These are phyloP conservation scores for Mustela erminea DNA, from an alignment of 2,797 vertebrate genomes.

Conservation along the genomic window DNA sequence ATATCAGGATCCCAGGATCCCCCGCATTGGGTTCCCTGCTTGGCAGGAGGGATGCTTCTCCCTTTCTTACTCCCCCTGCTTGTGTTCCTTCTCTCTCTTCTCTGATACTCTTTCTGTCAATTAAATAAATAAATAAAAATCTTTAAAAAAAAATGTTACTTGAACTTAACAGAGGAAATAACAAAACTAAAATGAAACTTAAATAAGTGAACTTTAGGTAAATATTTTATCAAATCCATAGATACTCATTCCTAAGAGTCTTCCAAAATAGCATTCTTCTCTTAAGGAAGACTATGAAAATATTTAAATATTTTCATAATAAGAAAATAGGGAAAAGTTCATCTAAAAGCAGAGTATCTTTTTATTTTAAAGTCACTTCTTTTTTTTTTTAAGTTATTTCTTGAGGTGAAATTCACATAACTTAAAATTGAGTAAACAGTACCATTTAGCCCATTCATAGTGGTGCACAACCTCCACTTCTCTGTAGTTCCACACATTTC, in stretches of 20 bases:
- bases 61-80: too few relatives aligned
- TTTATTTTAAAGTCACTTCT: not conserved
- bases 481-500: not conserved
- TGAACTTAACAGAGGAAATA: not conserved
- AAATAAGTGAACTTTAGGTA: not conserved
- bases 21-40: too few relatives aligned
- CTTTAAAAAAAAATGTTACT: not conserved
- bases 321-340: not conserved
- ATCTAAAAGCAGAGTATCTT: not conserved
- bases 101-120: too few relatives aligned
- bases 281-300: not conserved
- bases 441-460: not conserved
- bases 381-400: not conserved
- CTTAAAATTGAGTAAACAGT: not conserved
- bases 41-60: too few relatives aligned
- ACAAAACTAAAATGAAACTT: not conserved
- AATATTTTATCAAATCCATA: not conserved
- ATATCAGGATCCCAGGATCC: too few relatives aligned
- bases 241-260: not conserved
- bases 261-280: not conserved
- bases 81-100: too few relatives aligned
- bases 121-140: too few relatives aligned
- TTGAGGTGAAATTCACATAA: not conserved
- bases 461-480: not conserved
- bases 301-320: conserved; percentile 11